phyloP scores from a whole-genome alignment of 2,888 invertebrate genomes.

The Oscheius sp. region DNA sequence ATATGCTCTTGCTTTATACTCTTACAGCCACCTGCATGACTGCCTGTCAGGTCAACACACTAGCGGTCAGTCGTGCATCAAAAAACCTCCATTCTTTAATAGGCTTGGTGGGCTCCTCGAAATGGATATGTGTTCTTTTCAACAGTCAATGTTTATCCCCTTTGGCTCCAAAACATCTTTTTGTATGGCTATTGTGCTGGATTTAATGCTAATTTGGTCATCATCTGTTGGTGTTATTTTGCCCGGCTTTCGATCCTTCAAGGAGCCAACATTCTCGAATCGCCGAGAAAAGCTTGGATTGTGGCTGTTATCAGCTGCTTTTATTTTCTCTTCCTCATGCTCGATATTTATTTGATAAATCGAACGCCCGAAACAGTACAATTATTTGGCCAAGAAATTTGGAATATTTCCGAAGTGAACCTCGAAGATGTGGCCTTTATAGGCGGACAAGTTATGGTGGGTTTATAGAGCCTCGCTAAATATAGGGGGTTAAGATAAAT shows the following conservation, averaged over 20 bases:
- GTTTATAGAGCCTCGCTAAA: too few species aligned
- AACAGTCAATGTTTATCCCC: neutral
- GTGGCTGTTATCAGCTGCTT: neutral
- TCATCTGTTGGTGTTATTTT: neutral
- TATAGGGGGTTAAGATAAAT: too few species aligned
- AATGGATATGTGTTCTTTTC: constrained; percentile 3
- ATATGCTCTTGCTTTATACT: neutral
- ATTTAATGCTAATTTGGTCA: neutral
- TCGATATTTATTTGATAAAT: neutral
- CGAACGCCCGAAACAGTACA: neutral
- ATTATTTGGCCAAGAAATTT: neutral
- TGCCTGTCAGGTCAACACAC: neutral
- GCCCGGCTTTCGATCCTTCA: neutral
- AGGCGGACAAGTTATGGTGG: neutral
- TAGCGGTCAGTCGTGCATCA: neutral
- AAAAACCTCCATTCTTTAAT: neutral
- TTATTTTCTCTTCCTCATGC: neutral
- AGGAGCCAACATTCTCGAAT: too few species aligned
- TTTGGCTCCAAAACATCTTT: neutral
- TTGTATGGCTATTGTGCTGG: neutral
- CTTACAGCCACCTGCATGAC: neutral
- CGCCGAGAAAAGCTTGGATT: neutral
- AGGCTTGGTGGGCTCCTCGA: constrained; percentile 6
- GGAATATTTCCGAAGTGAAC: neutral
- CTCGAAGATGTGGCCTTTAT: neutral